Conservation (phyloP, 64 coral and sea anemone genomes). For the Hydrozoanthus tunicans region DNA sequence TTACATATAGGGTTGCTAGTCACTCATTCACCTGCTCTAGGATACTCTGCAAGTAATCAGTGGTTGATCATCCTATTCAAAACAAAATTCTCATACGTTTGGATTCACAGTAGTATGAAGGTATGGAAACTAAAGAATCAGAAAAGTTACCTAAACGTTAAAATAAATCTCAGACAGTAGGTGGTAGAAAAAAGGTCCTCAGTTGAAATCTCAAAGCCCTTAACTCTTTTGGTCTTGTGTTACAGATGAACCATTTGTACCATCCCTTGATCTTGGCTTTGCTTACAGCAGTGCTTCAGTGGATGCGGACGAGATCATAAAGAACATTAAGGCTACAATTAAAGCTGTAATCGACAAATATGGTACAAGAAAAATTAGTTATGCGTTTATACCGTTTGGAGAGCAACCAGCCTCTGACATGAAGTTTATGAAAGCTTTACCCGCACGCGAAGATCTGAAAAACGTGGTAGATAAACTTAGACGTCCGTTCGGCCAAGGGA, state of each 20-base stretch:
- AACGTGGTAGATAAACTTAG: background rate
- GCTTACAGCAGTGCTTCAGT: conserved; percentile 67
- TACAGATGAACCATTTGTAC: conserved; percentile 61
- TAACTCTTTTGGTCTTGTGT: conserved; percentile 12
- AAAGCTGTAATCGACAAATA: conserved; percentile 61
- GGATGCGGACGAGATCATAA: conserved; percentile 41
- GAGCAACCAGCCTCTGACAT: background rate
- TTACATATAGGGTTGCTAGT: no score
- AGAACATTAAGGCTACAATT: conserved; percentile 65
- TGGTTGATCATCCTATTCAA: no score
- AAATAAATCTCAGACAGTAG: no score
- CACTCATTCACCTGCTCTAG: no score
- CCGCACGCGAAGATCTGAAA: conserved; percentile 7
- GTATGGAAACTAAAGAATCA: no score
- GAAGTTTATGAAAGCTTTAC: background rate
- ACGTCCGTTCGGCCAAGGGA: conserved; percentile 9
- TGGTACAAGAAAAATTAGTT: conserved; percentile 39
- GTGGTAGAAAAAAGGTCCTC: no score
- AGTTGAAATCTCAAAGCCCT: no score
- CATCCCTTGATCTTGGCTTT: conserved; percentile 72
- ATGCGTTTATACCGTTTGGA: conserved; percentile 37
- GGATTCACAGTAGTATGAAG: no score
- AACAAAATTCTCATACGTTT: no score
- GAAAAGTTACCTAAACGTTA: no score
- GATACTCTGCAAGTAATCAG: no score